Percentiles rank a stretch among this genome's conserved stretches.
Evolutionary conservation across 2,113 vertebrate species (phyloP).

Genomic region (Elgaria multicarinata): DNA sequence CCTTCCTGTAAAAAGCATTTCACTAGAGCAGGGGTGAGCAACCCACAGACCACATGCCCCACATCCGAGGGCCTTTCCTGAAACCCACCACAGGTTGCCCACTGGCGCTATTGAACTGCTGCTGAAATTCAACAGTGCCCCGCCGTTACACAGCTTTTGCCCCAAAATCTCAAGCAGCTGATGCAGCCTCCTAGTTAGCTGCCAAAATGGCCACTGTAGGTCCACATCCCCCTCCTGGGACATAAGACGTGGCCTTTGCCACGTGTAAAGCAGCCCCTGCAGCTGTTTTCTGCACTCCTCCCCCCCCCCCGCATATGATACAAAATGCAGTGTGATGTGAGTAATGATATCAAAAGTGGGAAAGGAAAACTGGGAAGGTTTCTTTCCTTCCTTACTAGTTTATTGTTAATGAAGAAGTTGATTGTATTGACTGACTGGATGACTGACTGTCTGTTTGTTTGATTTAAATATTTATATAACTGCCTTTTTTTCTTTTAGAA

Average conservation of each 20-base stretch:
- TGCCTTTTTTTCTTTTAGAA: no score
- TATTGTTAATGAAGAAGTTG: not conserved
- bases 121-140: no score
- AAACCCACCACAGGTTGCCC: no score
- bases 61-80: not conserved
- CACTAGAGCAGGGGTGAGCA: not conserved
- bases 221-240: not conserved
- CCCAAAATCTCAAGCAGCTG: no score
- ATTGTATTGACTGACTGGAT: not conserved
- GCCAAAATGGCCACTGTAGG: no score
- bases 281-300: no score
- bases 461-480: not conserved
- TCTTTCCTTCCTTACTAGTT: not conserved
- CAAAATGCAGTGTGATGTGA: no score
- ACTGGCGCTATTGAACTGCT: no score
- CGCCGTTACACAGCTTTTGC: no score
- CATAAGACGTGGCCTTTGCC: not conserved
- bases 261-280: no score
- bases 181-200: no score
- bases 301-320: no score
- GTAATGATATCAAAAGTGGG: not conserved
- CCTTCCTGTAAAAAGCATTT: not conserved
- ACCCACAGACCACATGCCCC: not conserved
- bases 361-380: not conserved
- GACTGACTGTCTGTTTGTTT: not conserved